Conservation (phyloP, 2,888 invertebrate genomes). For the Cacoxenus indagator region DNA sequence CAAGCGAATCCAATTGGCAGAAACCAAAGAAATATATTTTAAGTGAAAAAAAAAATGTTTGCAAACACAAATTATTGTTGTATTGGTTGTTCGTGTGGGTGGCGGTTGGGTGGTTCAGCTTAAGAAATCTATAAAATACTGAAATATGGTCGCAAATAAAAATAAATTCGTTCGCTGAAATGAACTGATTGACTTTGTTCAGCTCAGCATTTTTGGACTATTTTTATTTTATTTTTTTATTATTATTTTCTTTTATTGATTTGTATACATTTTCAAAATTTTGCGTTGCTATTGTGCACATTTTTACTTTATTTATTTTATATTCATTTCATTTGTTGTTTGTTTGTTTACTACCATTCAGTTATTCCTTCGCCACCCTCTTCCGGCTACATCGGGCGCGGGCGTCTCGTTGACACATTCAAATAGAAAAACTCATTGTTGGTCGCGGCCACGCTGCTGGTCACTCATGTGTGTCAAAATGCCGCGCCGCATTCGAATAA, state of each 20-base stretch:
- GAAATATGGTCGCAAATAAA: constrained; percentile 62
- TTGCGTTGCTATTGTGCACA: not conserved
- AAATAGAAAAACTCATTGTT: constrained; percentile 3
- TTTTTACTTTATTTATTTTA: constrained; percentile 21
- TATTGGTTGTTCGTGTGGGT: constrained; percentile 8
- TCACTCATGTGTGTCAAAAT: constrained; percentile 63
- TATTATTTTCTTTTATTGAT: constrained; percentile 1
- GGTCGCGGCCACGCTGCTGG: constrained; percentile 42
- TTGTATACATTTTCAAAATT: not conserved
- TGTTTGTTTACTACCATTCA: constrained; percentile 14
- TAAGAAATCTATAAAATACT: not conserved
- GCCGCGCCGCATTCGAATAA: constrained; percentile 14
- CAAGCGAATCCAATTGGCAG: constrained; percentile 33
- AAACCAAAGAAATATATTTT: constrained; percentile 26
- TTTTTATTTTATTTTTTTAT: not conserved
- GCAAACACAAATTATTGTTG: constrained; percentile 11
- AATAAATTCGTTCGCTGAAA: constrained; percentile 68
- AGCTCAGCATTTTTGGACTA: not conserved
- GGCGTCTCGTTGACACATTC: constrained; percentile 31
- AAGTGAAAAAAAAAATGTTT: constrained; percentile 18
- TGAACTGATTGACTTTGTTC: constrained; percentile 68
- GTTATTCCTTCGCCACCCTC: not conserved
- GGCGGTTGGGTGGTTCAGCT: not conserved
- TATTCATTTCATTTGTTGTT: constrained; percentile 29
- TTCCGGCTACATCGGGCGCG: not conserved